Percentiles rank a stretch among this genome's conserved stretches.
Conservation (phyloP, 2,888 invertebrate species). For the Rugalucina vietnamica region DNA sequence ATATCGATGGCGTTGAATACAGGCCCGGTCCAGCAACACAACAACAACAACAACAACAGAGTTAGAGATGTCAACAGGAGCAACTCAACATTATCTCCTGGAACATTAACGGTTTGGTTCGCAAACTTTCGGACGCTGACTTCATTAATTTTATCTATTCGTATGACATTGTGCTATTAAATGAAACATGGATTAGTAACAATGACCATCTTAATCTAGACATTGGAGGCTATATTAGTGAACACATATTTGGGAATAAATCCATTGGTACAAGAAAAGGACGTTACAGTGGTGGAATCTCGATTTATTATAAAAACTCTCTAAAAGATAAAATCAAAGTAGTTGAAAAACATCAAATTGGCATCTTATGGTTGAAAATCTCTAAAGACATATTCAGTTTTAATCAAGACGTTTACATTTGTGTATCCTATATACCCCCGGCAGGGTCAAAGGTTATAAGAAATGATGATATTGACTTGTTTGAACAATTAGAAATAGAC, state of each 20-base stretch:
- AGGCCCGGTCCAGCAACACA: neutral
- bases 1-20: neutral
- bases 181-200: neutral
- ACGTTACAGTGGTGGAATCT: neutral
- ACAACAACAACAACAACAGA: neutral
- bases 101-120: neutral
- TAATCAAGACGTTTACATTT: too few species aligned
- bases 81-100: neutral
- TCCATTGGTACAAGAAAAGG: neutral
- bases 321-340: too few species aligned
- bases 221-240: neutral
- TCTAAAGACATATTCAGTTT: too few species aligned
- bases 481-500: neutral
- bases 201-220: neutral
- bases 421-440: conserved; percentile 1
- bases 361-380: too few species aligned
- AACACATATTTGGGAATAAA: neutral
- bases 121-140: neutral
- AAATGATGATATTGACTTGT: neutral
- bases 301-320: too few species aligned
- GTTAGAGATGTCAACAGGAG: too few species aligned
- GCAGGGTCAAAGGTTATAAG: neutral
- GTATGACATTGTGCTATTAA: neutral
- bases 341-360: too few species aligned
- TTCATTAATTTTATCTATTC: neutral